Evolutionary conservation across 2,113 vertebrate genomes (phyloP).

Genomic region (Dissostichus mawsoni): DNA sequence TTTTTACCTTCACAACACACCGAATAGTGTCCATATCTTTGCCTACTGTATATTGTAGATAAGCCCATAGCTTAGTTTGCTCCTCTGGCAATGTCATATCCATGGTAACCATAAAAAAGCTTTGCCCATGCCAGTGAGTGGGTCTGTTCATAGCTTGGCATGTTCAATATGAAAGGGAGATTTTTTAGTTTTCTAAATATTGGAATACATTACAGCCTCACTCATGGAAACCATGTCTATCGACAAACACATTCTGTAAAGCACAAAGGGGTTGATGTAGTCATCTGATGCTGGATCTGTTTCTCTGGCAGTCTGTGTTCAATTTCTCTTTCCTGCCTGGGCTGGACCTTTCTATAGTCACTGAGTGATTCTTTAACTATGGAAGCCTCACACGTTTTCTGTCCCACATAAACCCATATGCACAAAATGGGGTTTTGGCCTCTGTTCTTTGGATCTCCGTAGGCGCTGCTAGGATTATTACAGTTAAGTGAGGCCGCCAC

Average conservation of each 20-base stretch:
- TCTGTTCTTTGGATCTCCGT: conserved; percentile 18
- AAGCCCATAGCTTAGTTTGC: conserved; percentile 38
- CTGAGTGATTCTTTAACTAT: conserved; percentile 42
- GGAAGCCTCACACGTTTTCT: conserved; percentile 44
- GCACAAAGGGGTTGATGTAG: conserved; percentile 54
- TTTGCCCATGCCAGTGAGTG: conserved; percentile 1
- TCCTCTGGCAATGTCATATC: conserved; percentile 47
- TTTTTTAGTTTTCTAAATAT: conserved; percentile 26
- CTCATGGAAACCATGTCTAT: conserved; percentile 58
- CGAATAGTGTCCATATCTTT: conserved; percentile 5
- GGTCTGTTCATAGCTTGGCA: conserved; percentile 17
- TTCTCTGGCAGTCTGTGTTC: conserved; percentile 59
- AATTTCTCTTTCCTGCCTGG: conserved; percentile 66
- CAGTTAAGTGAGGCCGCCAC: conserved; percentile 41
- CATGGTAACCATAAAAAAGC: conserved; percentile 57
- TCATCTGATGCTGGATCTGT: conserved; percentile 67
- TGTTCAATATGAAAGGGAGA: conserved; percentile 10
- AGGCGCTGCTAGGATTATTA: conserved; percentile 54
- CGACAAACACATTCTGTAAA: conserved; percentile 44
- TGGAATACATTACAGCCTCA: conserved; percentile 32
- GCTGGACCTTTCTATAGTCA: conserved; percentile 47
- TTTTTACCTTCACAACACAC: neutral
- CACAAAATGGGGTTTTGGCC: conserved; percentile 24
- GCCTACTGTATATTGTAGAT: conserved; percentile 15
- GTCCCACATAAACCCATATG: conserved; percentile 59